Evolutionary conservation across 1,140 invertebrate species (phyloP).

Genomic region (Anastrepha ludens): DNA sequence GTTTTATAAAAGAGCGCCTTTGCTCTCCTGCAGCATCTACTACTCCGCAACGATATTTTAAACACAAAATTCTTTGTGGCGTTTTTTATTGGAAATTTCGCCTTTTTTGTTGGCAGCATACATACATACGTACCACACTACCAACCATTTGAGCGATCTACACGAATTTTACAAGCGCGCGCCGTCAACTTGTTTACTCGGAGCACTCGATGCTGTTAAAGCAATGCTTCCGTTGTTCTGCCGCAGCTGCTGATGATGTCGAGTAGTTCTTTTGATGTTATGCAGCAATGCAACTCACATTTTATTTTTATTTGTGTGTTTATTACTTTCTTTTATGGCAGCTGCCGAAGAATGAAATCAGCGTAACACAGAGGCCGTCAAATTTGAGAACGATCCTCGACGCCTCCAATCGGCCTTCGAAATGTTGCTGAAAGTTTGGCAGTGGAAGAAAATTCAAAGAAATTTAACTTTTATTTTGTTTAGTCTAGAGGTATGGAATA

Average conservation of each 20-base stretch:
- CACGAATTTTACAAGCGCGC: not conserved
- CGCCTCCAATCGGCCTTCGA: not conserved
- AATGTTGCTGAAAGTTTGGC: not conserved
- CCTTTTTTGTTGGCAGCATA: not conserved
- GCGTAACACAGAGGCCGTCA: not conserved
- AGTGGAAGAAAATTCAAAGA: not conserved
- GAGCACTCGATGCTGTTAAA: slow-evolving; percentile 13
- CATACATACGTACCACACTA: not conserved
- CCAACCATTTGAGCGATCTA: not conserved
- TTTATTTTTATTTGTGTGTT: slow-evolving; percentile 33
- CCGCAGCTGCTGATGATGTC: not conserved
- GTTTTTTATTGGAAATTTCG: not conserved
- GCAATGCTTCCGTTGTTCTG: slow-evolving; percentile 33
- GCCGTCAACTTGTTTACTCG: slow-evolving; percentile 15
- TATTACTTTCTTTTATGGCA: slow-evolving; percentile 27
- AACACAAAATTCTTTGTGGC: not conserved
- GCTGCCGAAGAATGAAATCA: not conserved
- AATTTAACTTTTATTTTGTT: not conserved
- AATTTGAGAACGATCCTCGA: slow-evolving; percentile 5
- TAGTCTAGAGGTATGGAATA: not conserved
- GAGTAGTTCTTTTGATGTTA: slow-evolving; percentile 32
- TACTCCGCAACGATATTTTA: not conserved
- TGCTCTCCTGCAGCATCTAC: no score
- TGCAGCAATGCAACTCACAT: not conserved
- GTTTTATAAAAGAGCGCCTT: not conserved